Conservation (phyloP, 1,140 invertebrate genomes). For the Macrotrachela quadricornifera region DNA sequence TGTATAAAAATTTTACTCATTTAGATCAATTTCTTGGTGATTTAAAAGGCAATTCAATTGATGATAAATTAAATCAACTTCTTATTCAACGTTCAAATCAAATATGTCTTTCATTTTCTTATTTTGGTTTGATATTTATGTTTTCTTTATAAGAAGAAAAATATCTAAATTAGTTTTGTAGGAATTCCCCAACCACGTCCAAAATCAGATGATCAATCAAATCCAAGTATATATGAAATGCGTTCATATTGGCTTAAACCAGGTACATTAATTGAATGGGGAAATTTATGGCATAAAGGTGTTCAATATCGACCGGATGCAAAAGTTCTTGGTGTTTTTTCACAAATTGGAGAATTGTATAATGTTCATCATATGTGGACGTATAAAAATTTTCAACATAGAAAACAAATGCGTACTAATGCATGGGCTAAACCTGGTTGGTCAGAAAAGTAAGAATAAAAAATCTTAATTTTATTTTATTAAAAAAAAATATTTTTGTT, state of each 20-base stretch:
- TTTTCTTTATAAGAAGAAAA: conserved; percentile 8
- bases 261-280: conserved; percentile 96
- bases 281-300: conserved; percentile 74
- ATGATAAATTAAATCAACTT: no score
- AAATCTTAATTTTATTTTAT: no score
- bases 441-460: no score
- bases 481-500: no score
- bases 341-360: conserved; percentile 78
- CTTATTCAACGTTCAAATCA: conserved; percentile 1
- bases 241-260: conserved; percentile 33
- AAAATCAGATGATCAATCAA: conserved; percentile 98
- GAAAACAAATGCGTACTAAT: conserved; percentile 73
- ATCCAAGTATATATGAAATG: conserved; percentile 49
- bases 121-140: conserved; percentile 33
- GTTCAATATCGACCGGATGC: conserved; percentile 69
- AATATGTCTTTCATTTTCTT: conserved; percentile 39
- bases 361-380: conserved; percentile 96
- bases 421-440: conserved; percentile 87
- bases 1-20: no score
- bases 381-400: conserved; percentile 64
- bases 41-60: no score
- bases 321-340: conserved; percentile 82
- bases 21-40: no score
- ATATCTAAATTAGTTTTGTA: conserved; percentile 57
- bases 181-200: no score